A percentile compares a stretch with the other conserved stretches of the same genome.
phyloP scores from a whole-genome alignment of 2,888 invertebrate species.

The Diloba caeruleocephala region DNA sequence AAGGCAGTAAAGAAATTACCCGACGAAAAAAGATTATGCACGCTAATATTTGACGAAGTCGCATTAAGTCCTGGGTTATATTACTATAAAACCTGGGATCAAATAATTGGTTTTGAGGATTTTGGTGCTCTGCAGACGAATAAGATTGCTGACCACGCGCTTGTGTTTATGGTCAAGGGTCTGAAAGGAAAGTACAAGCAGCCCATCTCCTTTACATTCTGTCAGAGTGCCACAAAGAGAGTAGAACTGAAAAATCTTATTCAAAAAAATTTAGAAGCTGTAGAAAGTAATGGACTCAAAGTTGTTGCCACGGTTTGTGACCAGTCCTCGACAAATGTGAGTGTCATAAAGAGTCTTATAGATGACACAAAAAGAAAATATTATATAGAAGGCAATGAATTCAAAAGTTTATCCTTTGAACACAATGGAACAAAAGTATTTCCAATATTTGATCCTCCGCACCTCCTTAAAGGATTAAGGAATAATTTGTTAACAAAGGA shows the following conservation, averaged over 20 bases:
- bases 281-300: conserved; percentile 1
- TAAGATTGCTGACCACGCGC: conserved; percentile 5
- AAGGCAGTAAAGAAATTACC: background rate
- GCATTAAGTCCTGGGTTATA: background rate
- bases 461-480: conserved; percentile 9
- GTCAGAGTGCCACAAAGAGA: conserved; percentile 4
- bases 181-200: conserved; percentile 3
- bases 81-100: conserved; percentile 1
- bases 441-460: conserved; percentile 9
- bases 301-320: conserved; percentile 1
- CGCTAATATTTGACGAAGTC: background rate
- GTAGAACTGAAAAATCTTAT: background rate
- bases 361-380: conserved; percentile 4
- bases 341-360: conserved; percentile 2
- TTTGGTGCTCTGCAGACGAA: background rate
- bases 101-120: background rate
- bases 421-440: background rate
- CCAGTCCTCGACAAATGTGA: conserved; percentile 2
- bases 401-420: conserved; percentile 2
- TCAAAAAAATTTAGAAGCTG: background rate
- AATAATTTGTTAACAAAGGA: conserved; percentile 8
- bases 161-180: conserved; percentile 6
- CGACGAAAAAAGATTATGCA: background rate
- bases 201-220: background rate
- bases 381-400: background rate